Percentiles rank a stretch among this genome's conserved stretches.
Conservation (phyloP, 2,888 invertebrate genomes). For the Nomada hirtipes region DNA sequence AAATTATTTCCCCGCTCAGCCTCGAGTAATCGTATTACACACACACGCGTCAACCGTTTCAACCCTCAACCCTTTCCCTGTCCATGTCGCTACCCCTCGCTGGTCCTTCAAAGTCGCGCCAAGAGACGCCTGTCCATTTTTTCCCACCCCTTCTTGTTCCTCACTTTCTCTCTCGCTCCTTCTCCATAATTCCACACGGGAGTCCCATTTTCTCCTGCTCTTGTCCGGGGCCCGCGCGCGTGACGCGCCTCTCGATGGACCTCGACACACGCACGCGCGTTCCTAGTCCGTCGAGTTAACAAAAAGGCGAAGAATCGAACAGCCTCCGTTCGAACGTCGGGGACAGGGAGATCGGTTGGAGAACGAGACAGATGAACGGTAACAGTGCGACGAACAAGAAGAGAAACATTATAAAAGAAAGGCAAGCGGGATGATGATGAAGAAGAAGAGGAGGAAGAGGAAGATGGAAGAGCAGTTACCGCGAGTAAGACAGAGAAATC, state of each 20-base stretch:
- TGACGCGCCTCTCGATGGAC: constrained; percentile 53
- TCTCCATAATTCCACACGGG: neutral
- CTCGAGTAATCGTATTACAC: no score
- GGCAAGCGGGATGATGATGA: neutral
- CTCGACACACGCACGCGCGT: constrained; percentile 35
- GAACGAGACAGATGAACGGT: neutral
- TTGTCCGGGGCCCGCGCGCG: constrained; percentile 34
- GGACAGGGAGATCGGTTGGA: constrained; percentile 32
- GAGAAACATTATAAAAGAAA: neutral
- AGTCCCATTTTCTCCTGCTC: constrained; percentile 19
- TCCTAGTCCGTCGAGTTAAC: constrained; percentile 26
- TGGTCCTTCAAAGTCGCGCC: no score
- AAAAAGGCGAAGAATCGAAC: constrained; percentile 3
- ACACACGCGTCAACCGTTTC: no score
- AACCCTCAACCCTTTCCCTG: no score
- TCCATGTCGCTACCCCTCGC: no score
- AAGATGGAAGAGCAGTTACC: neutral
- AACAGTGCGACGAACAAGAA: neutral
- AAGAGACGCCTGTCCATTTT: no score
- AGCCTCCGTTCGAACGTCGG: constrained; percentile 37
- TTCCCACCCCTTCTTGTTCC: no score
- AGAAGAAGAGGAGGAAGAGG: neutral
- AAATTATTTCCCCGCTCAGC: no score
- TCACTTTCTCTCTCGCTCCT: no score
- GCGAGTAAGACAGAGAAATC: neutral